Conservation (phyloP, 1,140 invertebrate species). For the Tetramorium alpestre region DNA sequence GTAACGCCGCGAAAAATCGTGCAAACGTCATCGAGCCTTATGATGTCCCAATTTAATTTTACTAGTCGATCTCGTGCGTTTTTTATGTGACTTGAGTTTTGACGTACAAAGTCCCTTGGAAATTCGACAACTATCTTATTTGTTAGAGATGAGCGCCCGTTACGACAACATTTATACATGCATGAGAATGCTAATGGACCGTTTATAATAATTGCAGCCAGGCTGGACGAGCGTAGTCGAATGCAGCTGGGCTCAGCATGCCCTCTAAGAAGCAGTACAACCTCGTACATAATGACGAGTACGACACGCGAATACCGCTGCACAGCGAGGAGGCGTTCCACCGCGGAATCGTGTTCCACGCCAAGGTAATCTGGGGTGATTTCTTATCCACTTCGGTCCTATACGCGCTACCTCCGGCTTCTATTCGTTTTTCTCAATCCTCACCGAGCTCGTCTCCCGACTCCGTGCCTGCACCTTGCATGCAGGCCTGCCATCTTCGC, state of each 20-base stretch:
- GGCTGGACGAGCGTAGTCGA: conserved; percentile 80
- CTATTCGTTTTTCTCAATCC: conserved; percentile 37
- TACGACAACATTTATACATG: not conserved
- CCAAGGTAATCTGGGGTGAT: conserved; percentile 91
- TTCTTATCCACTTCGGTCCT: conserved; percentile 36
- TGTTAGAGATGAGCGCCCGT: not conserved
- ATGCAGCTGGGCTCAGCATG: conserved; percentile 87
- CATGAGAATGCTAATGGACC: conserved; percentile 33
- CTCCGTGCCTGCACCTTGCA: not conserved
- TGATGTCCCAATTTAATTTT: not conserved
- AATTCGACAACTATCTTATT: not conserved
- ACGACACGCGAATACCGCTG: conserved; percentile 96
- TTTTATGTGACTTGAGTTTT: not conserved
- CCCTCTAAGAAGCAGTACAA: conserved; percentile 96
- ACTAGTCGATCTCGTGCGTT: not conserved
- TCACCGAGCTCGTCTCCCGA: not conserved
- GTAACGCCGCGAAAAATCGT: not conserved
- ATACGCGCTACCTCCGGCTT: not conserved
- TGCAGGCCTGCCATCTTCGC: not conserved
- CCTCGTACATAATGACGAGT: conserved; percentile 97
- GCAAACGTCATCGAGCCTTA: not conserved
- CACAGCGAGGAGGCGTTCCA: conserved; percentile 98
- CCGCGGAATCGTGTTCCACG: conserved; percentile 98
- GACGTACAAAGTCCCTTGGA: not conserved
- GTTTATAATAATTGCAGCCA: conserved; percentile 78